Conservation (phyloP, 1,140 invertebrate genomes). For the Oryctes rhinoceros region DNA sequence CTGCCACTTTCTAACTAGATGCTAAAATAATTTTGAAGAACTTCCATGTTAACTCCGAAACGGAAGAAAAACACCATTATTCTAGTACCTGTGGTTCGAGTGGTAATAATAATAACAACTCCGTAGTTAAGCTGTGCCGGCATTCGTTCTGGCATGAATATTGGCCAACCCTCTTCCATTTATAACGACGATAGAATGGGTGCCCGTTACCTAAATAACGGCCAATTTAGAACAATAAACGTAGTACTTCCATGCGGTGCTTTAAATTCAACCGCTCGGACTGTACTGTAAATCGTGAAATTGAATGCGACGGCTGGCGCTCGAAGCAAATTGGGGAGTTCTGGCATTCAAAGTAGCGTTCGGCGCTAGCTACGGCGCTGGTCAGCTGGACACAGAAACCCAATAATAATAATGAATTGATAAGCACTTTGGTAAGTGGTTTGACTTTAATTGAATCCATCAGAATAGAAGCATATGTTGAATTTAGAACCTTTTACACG, state of each 20-base stretch:
- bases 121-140: neutral
- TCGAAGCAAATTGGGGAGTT: neutral
- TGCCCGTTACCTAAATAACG: neutral
- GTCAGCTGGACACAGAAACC: neutral
- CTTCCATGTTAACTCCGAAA: too few species aligned
- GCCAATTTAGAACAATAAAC: conserved; percentile 18
- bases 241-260: neutral
- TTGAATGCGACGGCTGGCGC: neutral
- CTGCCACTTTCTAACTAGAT: too few species aligned
- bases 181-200: neutral
- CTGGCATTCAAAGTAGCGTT: neutral
- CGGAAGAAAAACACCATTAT: too few species aligned
- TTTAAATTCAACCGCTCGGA: conserved; percentile 17
- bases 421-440: conserved; percentile 6
- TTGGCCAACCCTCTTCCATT: neutral
- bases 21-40: too few species aligned
- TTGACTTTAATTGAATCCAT: neutral
- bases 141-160: neutral
- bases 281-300: conserved; percentile 8
- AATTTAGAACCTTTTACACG: neutral
- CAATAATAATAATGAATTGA: conserved; percentile 2
- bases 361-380: neutral
- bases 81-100: too few species aligned
- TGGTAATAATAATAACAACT: too few species aligned
- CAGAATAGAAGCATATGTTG: neutral